Evolutionary conservation across 2,797 vertebrate genomes (phyloP).

Genomic region (Melanotaenia pygmaea): DNA sequence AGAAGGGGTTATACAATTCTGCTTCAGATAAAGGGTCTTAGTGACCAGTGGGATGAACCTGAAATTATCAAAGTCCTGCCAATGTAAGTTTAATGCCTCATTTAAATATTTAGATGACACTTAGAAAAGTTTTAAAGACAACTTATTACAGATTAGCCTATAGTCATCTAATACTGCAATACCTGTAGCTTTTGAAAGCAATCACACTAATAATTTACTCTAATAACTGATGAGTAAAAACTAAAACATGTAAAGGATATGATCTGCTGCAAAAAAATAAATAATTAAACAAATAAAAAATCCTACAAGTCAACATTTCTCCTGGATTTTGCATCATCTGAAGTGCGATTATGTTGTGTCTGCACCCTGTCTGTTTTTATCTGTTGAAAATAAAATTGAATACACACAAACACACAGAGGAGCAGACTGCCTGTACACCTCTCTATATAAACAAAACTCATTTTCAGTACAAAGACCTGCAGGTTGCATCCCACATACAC

Average conservation of each 20-base stretch:
- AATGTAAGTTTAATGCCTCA: neutral
- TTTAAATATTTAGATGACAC: constrained; percentile 2
- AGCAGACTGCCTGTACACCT: constrained; percentile 47
- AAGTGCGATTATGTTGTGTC: constrained; percentile 39
- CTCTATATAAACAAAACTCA: constrained; percentile 53
- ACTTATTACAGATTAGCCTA: neutral
- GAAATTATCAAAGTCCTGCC: neutral
- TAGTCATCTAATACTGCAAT: neutral
- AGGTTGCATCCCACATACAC: constrained; percentile 60
- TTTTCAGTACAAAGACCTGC: constrained; percentile 61
- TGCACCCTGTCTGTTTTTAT: constrained; percentile 56
- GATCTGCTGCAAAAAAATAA: neutral
- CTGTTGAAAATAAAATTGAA: constrained; percentile 5
- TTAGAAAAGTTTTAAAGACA: neutral
- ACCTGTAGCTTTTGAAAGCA: neutral
- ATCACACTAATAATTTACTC: neutral
- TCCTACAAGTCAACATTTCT: neutral
- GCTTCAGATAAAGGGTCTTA: neutral
- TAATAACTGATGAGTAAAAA: neutral
- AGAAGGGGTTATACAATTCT: neutral
- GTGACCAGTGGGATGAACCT: neutral
- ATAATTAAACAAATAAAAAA: no score
- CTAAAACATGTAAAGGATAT: no score
- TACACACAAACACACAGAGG: constrained; percentile 9
- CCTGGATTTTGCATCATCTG: neutral